Conservation (phyloP, 2,888 invertebrate genomes). For the Cartodere bifasciata region DNA sequence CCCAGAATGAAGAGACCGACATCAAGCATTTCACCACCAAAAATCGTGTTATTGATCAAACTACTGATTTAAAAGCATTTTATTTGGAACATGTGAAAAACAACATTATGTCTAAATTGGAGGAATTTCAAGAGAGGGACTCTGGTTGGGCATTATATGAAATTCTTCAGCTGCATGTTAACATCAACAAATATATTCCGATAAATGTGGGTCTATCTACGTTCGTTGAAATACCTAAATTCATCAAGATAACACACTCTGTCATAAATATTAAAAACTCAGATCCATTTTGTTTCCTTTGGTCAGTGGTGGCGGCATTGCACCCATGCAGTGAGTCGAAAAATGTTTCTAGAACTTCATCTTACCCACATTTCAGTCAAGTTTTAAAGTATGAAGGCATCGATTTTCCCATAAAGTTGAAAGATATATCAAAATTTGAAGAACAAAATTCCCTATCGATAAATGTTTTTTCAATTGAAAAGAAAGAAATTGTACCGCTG, state of each 20-base stretch:
- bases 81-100: slow-evolving; percentile 13
- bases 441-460: slow-evolving; percentile 9
- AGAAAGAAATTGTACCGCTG: neutral
- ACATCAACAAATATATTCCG: slow-evolving; percentile 7
- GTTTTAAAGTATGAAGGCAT: slow-evolving; percentile 4
- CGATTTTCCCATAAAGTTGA: slow-evolving; percentile 7
- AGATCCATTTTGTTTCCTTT: slow-evolving; percentile 17
- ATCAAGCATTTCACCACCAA: slow-evolving; percentile 18
- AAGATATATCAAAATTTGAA: slow-evolving; percentile 8
- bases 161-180: slow-evolving; percentile 16
- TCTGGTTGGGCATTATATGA: slow-evolving; percentile 16
- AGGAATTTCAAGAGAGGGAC: slow-evolving; percentile 19
- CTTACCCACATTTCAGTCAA: slow-evolving; percentile 3
- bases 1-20: too few species aligned
- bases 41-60: neutral
- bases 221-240: slow-evolving; percentile 12
- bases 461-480: slow-evolving; percentile 10
- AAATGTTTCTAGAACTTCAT: neutral
- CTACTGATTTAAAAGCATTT: slow-evolving; percentile 11
- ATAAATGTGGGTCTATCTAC: slow-evolving; percentile 11
- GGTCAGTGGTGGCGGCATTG: slow-evolving; percentile 11
- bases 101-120: slow-evolving; percentile 14
- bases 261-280: slow-evolving; percentile 16
- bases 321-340: neutral
- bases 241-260: slow-evolving; percentile 13